These are phyloP conservation scores for Solea solea DNA, from an alignment of 2,113 vertebrate genomes.

Conservation along the genomic window DNA sequence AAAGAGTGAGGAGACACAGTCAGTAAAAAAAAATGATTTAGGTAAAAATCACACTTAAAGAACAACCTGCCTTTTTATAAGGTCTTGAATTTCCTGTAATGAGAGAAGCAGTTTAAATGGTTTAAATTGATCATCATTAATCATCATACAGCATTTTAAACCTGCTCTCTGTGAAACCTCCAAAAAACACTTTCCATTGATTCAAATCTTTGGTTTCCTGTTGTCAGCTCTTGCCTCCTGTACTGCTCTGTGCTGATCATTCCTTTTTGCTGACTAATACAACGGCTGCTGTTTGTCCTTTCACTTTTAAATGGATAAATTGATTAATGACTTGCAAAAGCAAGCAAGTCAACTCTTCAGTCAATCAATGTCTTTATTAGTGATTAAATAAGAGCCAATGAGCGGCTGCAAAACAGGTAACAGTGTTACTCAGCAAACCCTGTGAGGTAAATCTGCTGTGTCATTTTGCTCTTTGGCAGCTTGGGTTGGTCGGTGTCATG, in stretches of 20 bases:
- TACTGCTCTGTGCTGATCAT: background rate
- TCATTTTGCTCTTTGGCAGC: background rate
- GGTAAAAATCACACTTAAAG: background rate
- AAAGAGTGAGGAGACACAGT: background rate
- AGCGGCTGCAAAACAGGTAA: background rate
- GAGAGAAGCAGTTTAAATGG: conserved; percentile 20
- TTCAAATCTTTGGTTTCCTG: background rate
- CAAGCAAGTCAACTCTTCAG: conserved; percentile 42
- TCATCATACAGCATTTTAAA: background rate
- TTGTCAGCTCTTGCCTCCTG: background rate
- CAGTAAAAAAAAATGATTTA: background rate
- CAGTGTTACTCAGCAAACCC: conserved; percentile 3
- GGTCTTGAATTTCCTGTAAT: conserved; percentile 82
- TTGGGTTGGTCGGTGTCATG: no score
- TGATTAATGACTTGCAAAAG: conserved; percentile 57
- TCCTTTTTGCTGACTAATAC: conserved; percentile 35
- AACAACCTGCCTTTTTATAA: conserved; percentile 77
- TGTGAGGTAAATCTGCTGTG: conserved; percentile 11
- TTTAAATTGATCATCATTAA: background rate
- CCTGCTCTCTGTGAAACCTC: background rate
- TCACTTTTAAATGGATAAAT: conserved; percentile 61
- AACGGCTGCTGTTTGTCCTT: conserved; percentile 4
- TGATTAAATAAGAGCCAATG: conserved; percentile 43
- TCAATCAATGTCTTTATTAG: conserved; percentile 52
- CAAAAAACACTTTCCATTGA: background rate